Evolutionary conservation across 2,113 vertebrate species (phyloP).

Genomic region (Corythaixoides concolor): DNA sequence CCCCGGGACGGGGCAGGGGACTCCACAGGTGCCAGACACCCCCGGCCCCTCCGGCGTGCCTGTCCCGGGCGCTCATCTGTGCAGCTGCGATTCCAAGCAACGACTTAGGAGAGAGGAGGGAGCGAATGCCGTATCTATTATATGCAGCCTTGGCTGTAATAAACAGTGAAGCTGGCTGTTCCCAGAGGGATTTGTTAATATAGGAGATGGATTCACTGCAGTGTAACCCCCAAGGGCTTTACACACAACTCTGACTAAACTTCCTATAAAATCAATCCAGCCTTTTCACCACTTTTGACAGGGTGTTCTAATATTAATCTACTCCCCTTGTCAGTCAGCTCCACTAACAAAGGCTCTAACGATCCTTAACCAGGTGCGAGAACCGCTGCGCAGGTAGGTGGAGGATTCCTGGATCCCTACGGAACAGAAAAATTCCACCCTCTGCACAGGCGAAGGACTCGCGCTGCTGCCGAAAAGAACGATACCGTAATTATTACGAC

Average conservation of each 20-base stretch:
- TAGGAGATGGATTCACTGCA: slow-evolving; percentile 68
- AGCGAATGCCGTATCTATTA: not conserved
- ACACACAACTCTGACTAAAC: slow-evolving; percentile 69
- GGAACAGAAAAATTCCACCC: not conserved
- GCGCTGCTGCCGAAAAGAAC: rapidly evolving
- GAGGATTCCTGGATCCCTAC: not conserved
- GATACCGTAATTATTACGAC: rapidly evolving
- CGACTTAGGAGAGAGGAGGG: not conserved
- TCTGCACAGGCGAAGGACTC: rapidly evolving
- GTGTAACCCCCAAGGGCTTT: slow-evolving; percentile 67
- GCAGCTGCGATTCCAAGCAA: rapidly evolving
- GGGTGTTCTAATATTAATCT: slow-evolving; percentile 78
- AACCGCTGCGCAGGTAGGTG: slow-evolving; percentile 24
- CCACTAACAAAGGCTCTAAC: slow-evolving; percentile 69
- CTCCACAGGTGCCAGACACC: rapidly evolving
- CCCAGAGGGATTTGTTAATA: slow-evolving; percentile 63
- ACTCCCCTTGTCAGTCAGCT: slow-evolving; percentile 71
- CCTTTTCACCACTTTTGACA: slow-evolving; percentile 76
- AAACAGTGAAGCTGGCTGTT: slow-evolving; percentile 53
- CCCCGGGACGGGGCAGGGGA: not conserved
- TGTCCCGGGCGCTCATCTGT: rapidly evolving
- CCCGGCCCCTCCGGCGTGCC: not conserved
- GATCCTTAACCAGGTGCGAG: slow-evolving; percentile 73
- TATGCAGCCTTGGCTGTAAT: slow-evolving; percentile 37
- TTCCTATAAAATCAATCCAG: slow-evolving; percentile 75